Conservation (phyloP, 2,888 invertebrate genomes). For the Amblyteles armatorius region DNA sequence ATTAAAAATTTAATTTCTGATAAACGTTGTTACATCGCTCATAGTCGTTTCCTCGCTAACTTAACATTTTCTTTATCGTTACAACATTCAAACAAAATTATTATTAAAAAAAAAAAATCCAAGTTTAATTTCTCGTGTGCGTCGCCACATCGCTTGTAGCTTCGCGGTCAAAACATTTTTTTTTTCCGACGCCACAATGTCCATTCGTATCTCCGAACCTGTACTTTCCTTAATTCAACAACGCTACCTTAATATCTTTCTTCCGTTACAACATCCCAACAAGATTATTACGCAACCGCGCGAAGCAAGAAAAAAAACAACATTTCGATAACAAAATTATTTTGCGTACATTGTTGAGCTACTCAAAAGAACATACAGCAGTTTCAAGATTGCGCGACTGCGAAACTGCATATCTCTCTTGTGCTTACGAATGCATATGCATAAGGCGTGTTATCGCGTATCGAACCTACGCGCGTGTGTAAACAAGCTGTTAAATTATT, state of each 20-base stretch:
- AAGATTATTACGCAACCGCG: constrained; percentile 5
- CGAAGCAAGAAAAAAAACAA: not conserved
- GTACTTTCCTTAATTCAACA: no score
- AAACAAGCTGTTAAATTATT: not conserved
- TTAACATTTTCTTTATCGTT: no score
- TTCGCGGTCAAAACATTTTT: no score
- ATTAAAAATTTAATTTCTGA: not conserved
- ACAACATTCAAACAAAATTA: not conserved
- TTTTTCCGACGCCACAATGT: no score
- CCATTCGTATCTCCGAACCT: no score
- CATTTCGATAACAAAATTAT: not conserved
- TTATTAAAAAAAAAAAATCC: not conserved
- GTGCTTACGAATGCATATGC: not conserved
- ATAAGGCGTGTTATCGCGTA: not conserved
- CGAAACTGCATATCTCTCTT: not conserved
- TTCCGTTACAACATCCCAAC: not conserved
- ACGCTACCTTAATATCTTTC: no score
- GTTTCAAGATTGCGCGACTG: not conserved
- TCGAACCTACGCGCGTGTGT: not conserved
- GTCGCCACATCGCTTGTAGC: no score
- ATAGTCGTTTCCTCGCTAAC: no score
- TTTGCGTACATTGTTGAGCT: not conserved
- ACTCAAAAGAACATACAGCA: not conserved
- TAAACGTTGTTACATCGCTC: no score
- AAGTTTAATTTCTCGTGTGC: not conserved